Conservation (phyloP, 2,888 invertebrate species). For the Euzophera pinguis region DNA sequence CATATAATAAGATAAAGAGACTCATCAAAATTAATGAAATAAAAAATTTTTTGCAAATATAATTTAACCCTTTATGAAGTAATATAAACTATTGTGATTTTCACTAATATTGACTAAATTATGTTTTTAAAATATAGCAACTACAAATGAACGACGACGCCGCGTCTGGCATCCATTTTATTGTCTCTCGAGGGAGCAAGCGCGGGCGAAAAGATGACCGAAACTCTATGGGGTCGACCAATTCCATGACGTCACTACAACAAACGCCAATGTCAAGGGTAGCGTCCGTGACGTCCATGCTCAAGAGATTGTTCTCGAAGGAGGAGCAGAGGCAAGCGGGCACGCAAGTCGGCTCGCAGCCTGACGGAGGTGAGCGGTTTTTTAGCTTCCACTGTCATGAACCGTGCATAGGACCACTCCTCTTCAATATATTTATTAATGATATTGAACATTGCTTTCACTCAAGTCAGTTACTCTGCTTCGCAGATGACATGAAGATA, state of each 20-base stretch:
- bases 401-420: too few species aligned
- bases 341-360: constrained; percentile 44
- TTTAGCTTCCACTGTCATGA: too few species aligned
- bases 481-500: too few species aligned
- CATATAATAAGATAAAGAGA: too few species aligned
- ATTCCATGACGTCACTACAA: constrained; percentile 80
- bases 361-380: constrained; percentile 64
- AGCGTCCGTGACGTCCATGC: constrained; percentile 87
- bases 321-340: constrained; percentile 79
- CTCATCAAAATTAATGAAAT: too few species aligned
- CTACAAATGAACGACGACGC: constrained; percentile 83
- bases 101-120: not conserved
- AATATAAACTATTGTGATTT: not conserved
- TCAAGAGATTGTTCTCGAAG: constrained; percentile 87
- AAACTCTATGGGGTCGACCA: constrained; percentile 70
- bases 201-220: constrained; percentile 66
- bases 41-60: too few species aligned
- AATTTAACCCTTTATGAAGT: too few species aligned
- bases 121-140: constrained; percentile 45
- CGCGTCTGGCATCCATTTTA: constrained; percentile 87
- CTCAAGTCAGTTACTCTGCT: too few species aligned
- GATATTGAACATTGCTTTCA: too few species aligned
- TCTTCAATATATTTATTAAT: too few species aligned
- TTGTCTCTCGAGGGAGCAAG: constrained; percentile 78
- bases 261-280: constrained; percentile 85